Base-by-base conservation (phyloP, 92 coral and sea anemone genomes). In the Anthopleura xanthogrammica region DNA sequence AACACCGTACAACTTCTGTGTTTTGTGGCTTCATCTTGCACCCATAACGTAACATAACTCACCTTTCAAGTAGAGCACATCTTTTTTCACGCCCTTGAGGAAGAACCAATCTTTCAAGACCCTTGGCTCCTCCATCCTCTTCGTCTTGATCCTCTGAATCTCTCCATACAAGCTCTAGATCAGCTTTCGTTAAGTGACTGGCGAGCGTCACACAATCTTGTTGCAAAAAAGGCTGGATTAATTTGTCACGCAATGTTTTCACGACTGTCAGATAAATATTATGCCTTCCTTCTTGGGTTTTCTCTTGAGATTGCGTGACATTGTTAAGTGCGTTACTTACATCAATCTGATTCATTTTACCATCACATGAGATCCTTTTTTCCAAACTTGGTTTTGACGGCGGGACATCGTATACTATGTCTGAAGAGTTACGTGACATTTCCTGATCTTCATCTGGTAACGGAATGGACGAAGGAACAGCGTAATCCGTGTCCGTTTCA, bases 61-160 rank as follows among this genome's bases (percentile, higher is more conserved):
- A 97, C 99, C 99, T 94, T 79, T 88, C 62, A 50, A 97, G 81
- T 71, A 97, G 29, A 29, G 88, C 86, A 52, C 91, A 89, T 79
- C 99, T 87, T 19, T 85, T 81, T n/a, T 94, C 97, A 48, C 94
- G 90, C 62, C 99, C 99, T 87, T 97, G 94, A 23, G 99, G 99
- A 23, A 94, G 90, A 77, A 95, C 85, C 39, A 97, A 76, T 46
- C 86, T 82, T 54, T 97, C 99, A 81, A 97, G 92, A 68, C 99
- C 99, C 40, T 88, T 78, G 0, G 95, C 97, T 55, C 90, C 95
- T 66, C 95, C 98, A 42, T 92, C 89, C 19, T 90, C 95, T 39
- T 94, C 98, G 60, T 87, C 93, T 73, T 90, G 91, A 55, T 81
- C 84, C 52, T 89, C 89, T 20, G 89, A 74, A 40, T 86, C 90